Percentiles rank a stretch among this genome's conserved stretches.
Evolutionary conservation across 2,888 invertebrate genomes (phyloP).

Genomic region (Lithophane socia): DNA sequence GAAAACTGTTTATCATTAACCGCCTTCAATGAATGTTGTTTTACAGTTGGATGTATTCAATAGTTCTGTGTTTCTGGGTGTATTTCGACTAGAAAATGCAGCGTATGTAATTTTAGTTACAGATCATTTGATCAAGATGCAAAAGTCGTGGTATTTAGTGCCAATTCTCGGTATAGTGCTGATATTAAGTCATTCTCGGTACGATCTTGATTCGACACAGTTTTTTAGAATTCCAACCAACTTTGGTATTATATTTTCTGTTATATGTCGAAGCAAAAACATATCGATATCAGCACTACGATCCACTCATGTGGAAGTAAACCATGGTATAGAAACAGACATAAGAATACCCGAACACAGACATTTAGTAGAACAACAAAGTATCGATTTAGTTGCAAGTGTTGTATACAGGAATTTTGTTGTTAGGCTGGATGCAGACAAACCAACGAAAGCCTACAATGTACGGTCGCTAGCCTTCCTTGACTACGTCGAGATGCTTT

Average conservation of each 20-base stretch:
- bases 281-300: constrained; percentile 46
- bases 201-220: constrained; percentile 11
- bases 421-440: constrained; percentile 10
- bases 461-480: not conserved
- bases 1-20: constrained; percentile 37
- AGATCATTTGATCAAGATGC: constrained; percentile 37
- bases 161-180: constrained; percentile 49
- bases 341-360: constrained; percentile 58
- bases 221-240: not conserved
- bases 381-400: constrained; percentile 77
- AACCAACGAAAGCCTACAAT: constrained; percentile 18
- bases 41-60: constrained; percentile 22
- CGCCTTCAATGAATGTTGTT: constrained; percentile 38
- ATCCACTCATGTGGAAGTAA: constrained; percentile 34
- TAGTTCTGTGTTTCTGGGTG: constrained; percentile 23
- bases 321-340: constrained; percentile 70
- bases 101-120: constrained; percentile 30
- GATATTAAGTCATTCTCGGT: constrained; percentile 34
- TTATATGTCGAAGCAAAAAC: constrained; percentile 15
- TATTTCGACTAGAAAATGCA: constrained; percentile 52
- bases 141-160: constrained; percentile 37
- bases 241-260: not conserved
- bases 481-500: constrained; percentile 6
- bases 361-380: constrained; percentile 59
- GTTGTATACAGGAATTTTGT: constrained; percentile 52